Evolutionary conservation across 2,888 invertebrate genomes (phyloP).

Genomic region (Perdita meconis): DNA sequence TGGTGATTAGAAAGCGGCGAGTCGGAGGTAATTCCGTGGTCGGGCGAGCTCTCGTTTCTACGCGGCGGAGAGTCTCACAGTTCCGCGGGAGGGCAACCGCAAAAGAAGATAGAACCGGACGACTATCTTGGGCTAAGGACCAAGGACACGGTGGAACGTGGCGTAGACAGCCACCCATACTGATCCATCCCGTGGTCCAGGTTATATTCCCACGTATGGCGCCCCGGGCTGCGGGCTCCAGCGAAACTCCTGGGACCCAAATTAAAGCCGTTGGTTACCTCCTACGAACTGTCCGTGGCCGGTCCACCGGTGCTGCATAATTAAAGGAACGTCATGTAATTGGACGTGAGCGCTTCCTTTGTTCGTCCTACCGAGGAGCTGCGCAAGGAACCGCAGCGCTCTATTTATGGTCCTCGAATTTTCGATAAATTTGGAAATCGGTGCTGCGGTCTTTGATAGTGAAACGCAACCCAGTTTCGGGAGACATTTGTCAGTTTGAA

Average conservation of each 20-base stretch:
- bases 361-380: slow-evolving; percentile 49
- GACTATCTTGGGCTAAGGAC: slow-evolving; percentile 74
- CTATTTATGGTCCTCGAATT: neutral
- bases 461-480: too few species aligned
- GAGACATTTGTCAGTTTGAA: neutral
- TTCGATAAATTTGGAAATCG: neutral
- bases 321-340: slow-evolving; percentile 82
- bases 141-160: slow-evolving; percentile 77
- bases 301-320: slow-evolving; percentile 80
- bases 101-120: slow-evolving; percentile 68
- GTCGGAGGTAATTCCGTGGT: slow-evolving; percentile 49
- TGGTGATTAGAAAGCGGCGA: slow-evolving; percentile 71
- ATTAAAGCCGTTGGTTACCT: slow-evolving; percentile 79
- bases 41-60: slow-evolving; percentile 56
- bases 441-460: neutral
- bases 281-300: slow-evolving; percentile 75
- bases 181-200: slow-evolving; percentile 66
- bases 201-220: slow-evolving; percentile 81
- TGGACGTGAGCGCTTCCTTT: slow-evolving; percentile 72
- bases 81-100: slow-evolving; percentile 60
- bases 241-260: slow-evolving; percentile 80
- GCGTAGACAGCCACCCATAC: slow-evolving; percentile 81
- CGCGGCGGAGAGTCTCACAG: slow-evolving; percentile 42
- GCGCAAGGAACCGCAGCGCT: slow-evolving; percentile 18
- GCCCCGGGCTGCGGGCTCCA: slow-evolving; percentile 79